A percentile compares a stretch with the other conserved stretches of the same genome.
phyloP scores from a whole-genome alignment of 2,113 vertebrate genomes.

The Pelecanus crispus region DNA sequence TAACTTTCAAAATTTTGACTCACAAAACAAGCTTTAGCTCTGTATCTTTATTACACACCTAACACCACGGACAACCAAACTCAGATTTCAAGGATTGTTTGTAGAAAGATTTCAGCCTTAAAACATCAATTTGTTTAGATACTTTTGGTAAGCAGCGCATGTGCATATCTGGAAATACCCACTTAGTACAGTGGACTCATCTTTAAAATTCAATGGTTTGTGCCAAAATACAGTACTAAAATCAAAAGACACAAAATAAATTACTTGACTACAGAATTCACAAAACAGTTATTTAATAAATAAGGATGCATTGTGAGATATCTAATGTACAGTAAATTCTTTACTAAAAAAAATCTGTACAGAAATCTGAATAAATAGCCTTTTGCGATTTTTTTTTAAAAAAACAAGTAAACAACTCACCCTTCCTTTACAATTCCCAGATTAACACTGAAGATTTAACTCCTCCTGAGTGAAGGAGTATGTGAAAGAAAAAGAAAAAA shows the following conservation, averaged over 20 bases:
- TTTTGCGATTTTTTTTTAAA: not conserved
- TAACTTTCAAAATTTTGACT: not conserved
- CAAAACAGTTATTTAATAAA: constrained; percentile 31
- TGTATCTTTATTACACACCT: not conserved
- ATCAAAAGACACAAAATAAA: constrained; percentile 60
- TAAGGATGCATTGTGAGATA: constrained; percentile 18
- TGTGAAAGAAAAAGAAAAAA: not conserved
- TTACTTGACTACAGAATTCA: constrained; percentile 12
- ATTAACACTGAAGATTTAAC: not conserved
- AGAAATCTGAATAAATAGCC: not conserved
- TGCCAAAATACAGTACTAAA: constrained; percentile 50
- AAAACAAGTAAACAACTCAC: not conserved
- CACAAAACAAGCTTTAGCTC: not conserved
- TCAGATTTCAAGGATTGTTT: not conserved
- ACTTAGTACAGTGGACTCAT: not conserved
- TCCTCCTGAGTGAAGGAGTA: not conserved
- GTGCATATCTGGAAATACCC: not conserved
- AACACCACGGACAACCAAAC: not conserved
- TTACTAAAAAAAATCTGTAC: not conserved
- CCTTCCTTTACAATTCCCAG: not conserved
- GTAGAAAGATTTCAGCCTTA: not conserved
- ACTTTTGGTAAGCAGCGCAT: not conserved
- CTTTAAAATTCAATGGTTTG: not conserved
- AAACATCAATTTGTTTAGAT: not conserved
- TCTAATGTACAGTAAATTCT: not conserved